Evolutionary conservation across 2,797 vertebrate genomes (phyloP).

Genomic region (Anableps anableps): DNA sequence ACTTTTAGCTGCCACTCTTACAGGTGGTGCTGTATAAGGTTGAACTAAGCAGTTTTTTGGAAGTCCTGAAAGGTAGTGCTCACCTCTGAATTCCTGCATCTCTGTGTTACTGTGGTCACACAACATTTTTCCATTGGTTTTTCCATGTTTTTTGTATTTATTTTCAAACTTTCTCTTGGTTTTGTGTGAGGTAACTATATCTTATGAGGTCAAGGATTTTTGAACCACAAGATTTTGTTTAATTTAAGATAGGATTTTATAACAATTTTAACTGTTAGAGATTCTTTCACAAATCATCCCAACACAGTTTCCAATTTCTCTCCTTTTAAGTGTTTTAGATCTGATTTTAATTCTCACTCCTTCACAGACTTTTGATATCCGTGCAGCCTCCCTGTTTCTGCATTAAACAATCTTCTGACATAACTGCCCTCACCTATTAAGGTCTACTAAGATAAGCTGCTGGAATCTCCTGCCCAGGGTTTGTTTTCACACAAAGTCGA

Average conservation of each 20-base stretch:
- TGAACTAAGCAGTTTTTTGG: constrained; percentile 18
- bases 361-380: constrained; percentile 67
- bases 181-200: constrained; percentile 1
- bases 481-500: constrained; percentile 73
- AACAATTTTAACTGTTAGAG: neutral
- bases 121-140: constrained; percentile 27
- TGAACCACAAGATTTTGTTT: neutral
- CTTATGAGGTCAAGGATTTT: neutral
- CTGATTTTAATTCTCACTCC: constrained; percentile 43
- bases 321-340: constrained; percentile 12
- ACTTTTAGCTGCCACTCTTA: constrained; percentile 8
- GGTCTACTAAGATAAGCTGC: constrained; percentile 64
- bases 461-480: constrained; percentile 69
- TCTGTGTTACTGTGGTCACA: constrained; percentile 49
- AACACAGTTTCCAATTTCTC: constrained; percentile 16
- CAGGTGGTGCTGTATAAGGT: constrained; percentile 26
- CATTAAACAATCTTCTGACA: constrained; percentile 45
- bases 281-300: constrained; percentile 23
- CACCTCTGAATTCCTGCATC: constrained; percentile 45
- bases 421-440: constrained; percentile 67
- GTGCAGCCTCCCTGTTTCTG: constrained; percentile 1
- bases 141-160: constrained; percentile 25
- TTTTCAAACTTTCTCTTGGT: constrained; percentile 1
- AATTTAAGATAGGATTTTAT: neutral
- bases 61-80: constrained; percentile 36